These are phyloP conservation scores for Sipha maydis DNA, from an alignment of 2,888 invertebrate genomes.

Conservation along the genomic window DNA sequence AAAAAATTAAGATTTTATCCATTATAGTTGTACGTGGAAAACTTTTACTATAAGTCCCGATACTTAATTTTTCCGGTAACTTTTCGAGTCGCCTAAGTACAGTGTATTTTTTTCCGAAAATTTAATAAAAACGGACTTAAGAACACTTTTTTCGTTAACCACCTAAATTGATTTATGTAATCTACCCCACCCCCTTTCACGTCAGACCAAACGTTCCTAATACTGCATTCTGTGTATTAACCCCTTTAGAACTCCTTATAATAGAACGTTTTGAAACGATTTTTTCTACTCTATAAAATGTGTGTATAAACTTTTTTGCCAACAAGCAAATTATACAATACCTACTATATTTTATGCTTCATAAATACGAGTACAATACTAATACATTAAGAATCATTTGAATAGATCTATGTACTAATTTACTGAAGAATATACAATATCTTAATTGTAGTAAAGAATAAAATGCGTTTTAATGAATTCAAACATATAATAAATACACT, in stretches of 20 bases:
- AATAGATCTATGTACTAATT: too few relatives aligned
- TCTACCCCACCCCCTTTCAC: not conserved
- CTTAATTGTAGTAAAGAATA: too few relatives aligned
- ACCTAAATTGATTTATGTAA: conserved; percentile 21
- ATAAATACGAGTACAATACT: too few relatives aligned
- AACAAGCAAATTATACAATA: too few relatives aligned
- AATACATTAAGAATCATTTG: too few relatives aligned
- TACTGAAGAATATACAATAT: too few relatives aligned
- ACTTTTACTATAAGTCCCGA: conserved; percentile 16
- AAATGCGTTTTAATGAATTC: too few relatives aligned
- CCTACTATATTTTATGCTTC: too few relatives aligned
- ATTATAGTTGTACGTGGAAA: not conserved
- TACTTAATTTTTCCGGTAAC: not conserved
- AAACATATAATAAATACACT: too few relatives aligned
- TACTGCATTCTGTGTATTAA: not conserved
- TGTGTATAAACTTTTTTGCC: too few relatives aligned
- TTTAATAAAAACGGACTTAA: conserved; percentile 49
- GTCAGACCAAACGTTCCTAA: not conserved
- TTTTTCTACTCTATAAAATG: not conserved
- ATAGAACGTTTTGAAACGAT: not conserved
- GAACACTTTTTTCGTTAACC: not conserved
- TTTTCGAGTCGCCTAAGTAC: not conserved
- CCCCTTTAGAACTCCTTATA: not conserved
- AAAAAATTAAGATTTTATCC: not conserved
- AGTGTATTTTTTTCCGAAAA: conserved; percentile 9